Base-by-base conservation (phyloP, 2,888 invertebrate species). In the Dasysyrphus tricinctus region DNA sequence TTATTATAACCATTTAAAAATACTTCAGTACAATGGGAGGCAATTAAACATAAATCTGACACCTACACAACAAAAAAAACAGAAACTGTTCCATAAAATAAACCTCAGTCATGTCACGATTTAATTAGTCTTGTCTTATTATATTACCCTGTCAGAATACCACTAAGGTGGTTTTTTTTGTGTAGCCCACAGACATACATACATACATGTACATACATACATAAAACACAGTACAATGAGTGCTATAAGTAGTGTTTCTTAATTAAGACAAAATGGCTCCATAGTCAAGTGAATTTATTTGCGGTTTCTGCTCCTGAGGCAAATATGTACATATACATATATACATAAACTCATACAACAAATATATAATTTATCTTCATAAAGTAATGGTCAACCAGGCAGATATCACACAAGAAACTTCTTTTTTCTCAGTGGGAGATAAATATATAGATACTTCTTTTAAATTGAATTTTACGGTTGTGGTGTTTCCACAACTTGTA, bases 291-390 rank as follows among this genome's bases (percentile, higher is more conserved):
- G n/a, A 47, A 47, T n/a, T 5, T 42, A 14, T 72, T 78, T 34
- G 49, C 51, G 49, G 59, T 56, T 32, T 61, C n/a, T 44, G 19
- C n/a, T 44, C 14, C 44, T 59, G 34, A 12, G 42, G 42, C 4
- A 59, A 51, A 34, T 37, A 19, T n/a, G 24, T 32, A 32, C 14
- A n/a, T n/a, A 47, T 7, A 47, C 44, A 16, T 47, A 16, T n/a
- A 16, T 42, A 42, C 1, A n/a, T 7, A 39, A 67, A 57, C 12
- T 49, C 49, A 6, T 32, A 39, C 59, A 51, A 37, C 3, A 61
- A 51, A 54, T 70, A 42, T 70, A 78, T 54, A 5, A 42, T 12
- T 70, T 51, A 54, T 70, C 42, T 77, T 29, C 39, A 59, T 77
- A 16, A 19, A 51, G 42, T 42, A 44, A 42, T 63, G 61, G 77